Percentiles rank a stretch among this genome's conserved stretches.
phyloP scores from a whole-genome alignment of 1,140 invertebrate genomes.

The Diprion similis region DNA sequence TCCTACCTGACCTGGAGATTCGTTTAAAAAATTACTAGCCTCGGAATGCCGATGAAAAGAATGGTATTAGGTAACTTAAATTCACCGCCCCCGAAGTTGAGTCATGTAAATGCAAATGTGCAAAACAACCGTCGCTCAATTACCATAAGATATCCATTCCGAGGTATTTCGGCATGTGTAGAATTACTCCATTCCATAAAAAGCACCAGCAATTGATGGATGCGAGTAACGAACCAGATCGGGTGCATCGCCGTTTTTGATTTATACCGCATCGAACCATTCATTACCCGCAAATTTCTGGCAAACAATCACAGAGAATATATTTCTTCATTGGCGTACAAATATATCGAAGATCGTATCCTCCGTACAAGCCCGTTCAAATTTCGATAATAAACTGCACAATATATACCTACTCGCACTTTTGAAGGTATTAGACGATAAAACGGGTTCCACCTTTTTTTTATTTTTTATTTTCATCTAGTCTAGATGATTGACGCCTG shows the following conservation, averaged over 20 bases:
- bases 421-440: too few relatives aligned
- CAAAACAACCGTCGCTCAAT: constrained; percentile 26
- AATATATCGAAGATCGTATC: too few relatives aligned
- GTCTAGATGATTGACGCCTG: constrained; percentile 3
- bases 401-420: too few relatives aligned
- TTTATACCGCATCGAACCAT: neutral
- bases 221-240: neutral
- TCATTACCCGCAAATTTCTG: neutral
- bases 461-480: neutral
- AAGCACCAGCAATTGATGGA: neutral
- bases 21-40: neutral
- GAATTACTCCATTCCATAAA: neutral
- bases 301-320: too few relatives aligned
- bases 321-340: too few relatives aligned
- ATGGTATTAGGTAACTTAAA: neutral
- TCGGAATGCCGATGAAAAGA: neutral
- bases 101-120: constrained; percentile 36
- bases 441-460: neutral
- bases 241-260: neutral
- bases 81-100: neutral
- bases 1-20: too few relatives aligned
- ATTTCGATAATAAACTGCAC: too few relatives aligned
- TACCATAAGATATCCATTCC: constrained; percentile 35
- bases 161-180: constrained; percentile 26
- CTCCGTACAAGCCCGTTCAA: too few relatives aligned